Evolutionary conservation across 2,888 invertebrate genomes (phyloP), one percentile per base, ranked within the genome.

Genomic region (Caenorhabditis auriculariae): DNA sequence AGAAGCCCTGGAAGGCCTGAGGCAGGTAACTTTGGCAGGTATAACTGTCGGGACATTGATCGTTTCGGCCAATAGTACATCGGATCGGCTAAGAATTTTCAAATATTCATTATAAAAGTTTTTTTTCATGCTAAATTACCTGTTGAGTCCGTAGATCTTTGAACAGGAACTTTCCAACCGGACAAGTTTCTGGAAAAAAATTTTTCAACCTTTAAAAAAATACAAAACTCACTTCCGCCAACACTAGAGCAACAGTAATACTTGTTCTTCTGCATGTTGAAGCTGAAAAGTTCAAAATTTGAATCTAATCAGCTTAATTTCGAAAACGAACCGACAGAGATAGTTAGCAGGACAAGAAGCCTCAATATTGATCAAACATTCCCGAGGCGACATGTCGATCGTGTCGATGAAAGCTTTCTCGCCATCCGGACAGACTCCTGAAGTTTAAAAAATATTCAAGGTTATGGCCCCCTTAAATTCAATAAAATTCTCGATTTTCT

Each of bases 321-420:
- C n/a, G n/a, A n/a, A n/a, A n/a, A n/a, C n/a, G n/a, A n/a, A 69
- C 9, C 70, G 53, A 42, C 75, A 75, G 15, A 74, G 54, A 52
- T 69, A 75, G 42, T 70, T 66, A 9, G 57, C 44, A 3, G 73
- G 72, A 44, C 75, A 75, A 4, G 70, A 66, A 19, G 60, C 62
- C 26, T 66, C 68, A 17, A 70, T 60, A 53, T 70, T 74, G 47
- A 72, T 69, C 27, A 67, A 42, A 50, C 75, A 75, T 41, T 74
- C 70, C 5, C 70, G 51, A 12, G 69, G 60, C 6, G 66, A 63
- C 61, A 72, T 60, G n/a, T 65, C 65, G 29, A 72, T 43, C 0
- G 74, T 72, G 50, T 78, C 75, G 42, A 77, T 63, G 57, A 71
- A 78, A 9, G 78, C 69, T 42, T 72, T 72, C 52, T 77, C 77